Conservation (phyloP, 2,797 vertebrate genomes). For the Danio tinwini region DNA sequence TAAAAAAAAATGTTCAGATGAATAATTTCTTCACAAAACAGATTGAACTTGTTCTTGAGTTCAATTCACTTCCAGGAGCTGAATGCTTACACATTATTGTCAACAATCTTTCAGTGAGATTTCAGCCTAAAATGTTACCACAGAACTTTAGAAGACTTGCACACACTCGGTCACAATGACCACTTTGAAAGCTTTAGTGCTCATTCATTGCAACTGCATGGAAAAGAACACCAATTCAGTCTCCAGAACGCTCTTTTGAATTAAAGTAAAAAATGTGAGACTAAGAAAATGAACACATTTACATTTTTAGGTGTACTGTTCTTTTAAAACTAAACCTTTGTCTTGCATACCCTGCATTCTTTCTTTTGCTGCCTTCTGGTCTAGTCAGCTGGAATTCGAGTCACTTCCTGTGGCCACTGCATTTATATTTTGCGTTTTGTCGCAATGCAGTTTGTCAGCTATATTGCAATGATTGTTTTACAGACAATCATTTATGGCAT, state of each 20-base stretch:
- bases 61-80: not conserved
- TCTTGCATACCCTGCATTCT: not conserved
- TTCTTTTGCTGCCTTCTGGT: slow-evolving; percentile 5
- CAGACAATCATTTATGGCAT: slow-evolving; percentile 21
- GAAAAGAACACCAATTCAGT: not conserved
- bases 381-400: slow-evolving; percentile 11
- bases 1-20: not conserved
- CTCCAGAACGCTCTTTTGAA: not conserved
- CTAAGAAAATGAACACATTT: not conserved
- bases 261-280: not conserved
- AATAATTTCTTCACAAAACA: not conserved
- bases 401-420: not conserved
- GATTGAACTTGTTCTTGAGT: not conserved
- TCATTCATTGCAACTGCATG: not conserved
- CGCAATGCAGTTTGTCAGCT: not conserved
- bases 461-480: slow-evolving; percentile 5
- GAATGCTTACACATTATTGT: not conserved
- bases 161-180: no score
- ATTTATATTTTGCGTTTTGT: not conserved
- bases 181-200: not conserved
- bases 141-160: not conserved
- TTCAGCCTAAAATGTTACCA: not conserved
- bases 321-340: not conserved
- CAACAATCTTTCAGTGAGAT: not conserved
- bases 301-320: not conserved